A percentile compares a stretch with the other conserved stretches of the same genome.
phyloP scores from a whole-genome alignment of 2,888 invertebrate genomes.

The Mayetiola destructor region DNA sequence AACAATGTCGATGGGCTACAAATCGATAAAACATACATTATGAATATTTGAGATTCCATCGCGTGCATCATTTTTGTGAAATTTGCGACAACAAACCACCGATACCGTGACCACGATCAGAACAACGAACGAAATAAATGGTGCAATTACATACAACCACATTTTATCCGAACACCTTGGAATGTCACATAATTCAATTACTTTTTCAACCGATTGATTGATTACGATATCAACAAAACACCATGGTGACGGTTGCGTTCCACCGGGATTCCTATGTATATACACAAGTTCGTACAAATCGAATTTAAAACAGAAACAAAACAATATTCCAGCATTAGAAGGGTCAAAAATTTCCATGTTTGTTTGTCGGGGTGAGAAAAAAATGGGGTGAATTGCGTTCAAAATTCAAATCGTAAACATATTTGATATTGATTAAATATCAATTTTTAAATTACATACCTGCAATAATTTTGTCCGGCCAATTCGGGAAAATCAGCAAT shows the following conservation, averaged over 20 bases:
- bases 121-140: slow-evolving; percentile 40
- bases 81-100: slow-evolving; percentile 48
- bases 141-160: slow-evolving; percentile 64
- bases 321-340: no score
- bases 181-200: slow-evolving; percentile 64
- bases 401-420: no score
- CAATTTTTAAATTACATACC: slow-evolving; percentile 22
- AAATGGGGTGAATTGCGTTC: no score
- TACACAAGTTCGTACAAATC: background rate
- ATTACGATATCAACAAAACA: slow-evolving; percentile 52
- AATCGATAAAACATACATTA: slow-evolving; percentile 36
- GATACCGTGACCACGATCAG: slow-evolving; percentile 41
- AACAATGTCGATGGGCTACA: background rate
- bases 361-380: no score
- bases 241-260: slow-evolving; percentile 70
- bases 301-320: no score
- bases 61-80: slow-evolving; percentile 34
- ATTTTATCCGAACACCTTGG: slow-evolving; percentile 76
- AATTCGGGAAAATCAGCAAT: slow-evolving; percentile 71
- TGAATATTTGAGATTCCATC: slow-evolving; percentile 46
- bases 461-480: slow-evolving; percentile 72
- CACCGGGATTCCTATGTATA: slow-evolving; percentile 89
- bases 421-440: background rate
- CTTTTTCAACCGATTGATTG: slow-evolving; percentile 51
- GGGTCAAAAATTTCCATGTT: no score